A percentile compares a stretch with the other conserved stretches of the same genome.
Evolutionary conservation across 2,888 invertebrate species (phyloP).

Genomic region (Mayetiola destructor): DNA sequence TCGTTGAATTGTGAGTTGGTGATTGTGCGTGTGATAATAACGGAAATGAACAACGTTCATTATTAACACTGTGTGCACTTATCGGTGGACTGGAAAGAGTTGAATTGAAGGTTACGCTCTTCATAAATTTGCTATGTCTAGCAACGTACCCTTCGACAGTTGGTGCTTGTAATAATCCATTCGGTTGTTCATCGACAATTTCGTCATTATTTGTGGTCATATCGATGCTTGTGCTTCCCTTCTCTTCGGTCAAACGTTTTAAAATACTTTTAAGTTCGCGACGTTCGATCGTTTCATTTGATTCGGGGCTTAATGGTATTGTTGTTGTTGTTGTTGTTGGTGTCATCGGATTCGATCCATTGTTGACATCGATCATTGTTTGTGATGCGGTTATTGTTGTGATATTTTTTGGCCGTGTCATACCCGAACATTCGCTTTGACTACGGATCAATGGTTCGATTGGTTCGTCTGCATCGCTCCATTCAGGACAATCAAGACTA

Average conservation of each 20-base stretch:
- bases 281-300: constrained; percentile 70
- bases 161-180: constrained; percentile 60
- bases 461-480: constrained; percentile 41
- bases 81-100: constrained; percentile 67
- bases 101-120: constrained; percentile 81
- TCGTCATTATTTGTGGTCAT: constrained; percentile 10
- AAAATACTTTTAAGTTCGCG: constrained; percentile 71
- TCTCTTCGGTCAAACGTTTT: constrained; percentile 63
- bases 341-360: constrained; percentile 23
- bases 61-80: constrained; percentile 31
- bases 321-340: constrained; percentile 20
- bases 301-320: constrained; percentile 44
- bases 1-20: neutral
- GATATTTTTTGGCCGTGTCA: constrained; percentile 42
- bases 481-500: constrained; percentile 58
- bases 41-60: constrained; percentile 16
- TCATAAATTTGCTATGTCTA: constrained; percentile 71
- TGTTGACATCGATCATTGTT: too few relatives aligned
- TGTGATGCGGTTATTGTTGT: constrained; percentile 21
- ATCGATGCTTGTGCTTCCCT: constrained; percentile 14
- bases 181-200: constrained; percentile 38
- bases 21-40: constrained; percentile 15
- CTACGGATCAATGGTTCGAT: constrained; percentile 52
- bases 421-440: constrained; percentile 67
- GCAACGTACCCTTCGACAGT: constrained; percentile 81